Base-by-base conservation (phyloP, 2,113 vertebrate genomes). In the Hipposideros armiger region DNA sequence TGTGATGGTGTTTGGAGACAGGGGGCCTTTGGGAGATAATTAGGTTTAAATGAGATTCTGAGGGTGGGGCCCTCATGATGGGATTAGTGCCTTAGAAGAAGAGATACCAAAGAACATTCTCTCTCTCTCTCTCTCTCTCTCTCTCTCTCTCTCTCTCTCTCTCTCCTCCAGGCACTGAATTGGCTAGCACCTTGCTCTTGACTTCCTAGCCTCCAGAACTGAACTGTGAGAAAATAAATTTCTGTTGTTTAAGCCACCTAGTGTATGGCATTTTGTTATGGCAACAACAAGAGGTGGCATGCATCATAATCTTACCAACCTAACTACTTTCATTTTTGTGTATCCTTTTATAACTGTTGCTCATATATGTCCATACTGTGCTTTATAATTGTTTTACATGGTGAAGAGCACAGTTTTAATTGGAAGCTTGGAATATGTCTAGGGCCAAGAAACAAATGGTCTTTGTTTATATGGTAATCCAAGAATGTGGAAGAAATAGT, bases 401-500 rank as follows among this genome's bases (percentile, higher is more conserved):
- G 40, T 83, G 45, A 95, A 8, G 24, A 92, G 32, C 56, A 82
- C 11, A 91, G 40, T 90, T 94, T 95, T 95, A 93, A 89, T 52
- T 97, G 74, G 83, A 93, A 96, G 58, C 64, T 97, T 14, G 47
- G 80, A 94, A 36, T 56, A 67, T 40, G 52, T 26, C 20, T 58
- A 72, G 28, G 28, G 73, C 92, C 92, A 95, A 74, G 50, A 92
- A 92, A 95, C 36, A 94, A 96, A 94, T 32, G 19, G 30, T 87
- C 30, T 97, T 96, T 94, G 42, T 87, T 95, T 95, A 90, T 76
- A 32, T 95, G 86, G 30, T 95, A 95, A 97, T 76, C 84, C 89
- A 95, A 87, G 70, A 94, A n/a, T 90, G 78, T 92, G 24, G 64
- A 91, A 96, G 62, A 85, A 94, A 83, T 80, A 92, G 58, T 26